Percentiles rank a stretch among this genome's conserved stretches.
Evolutionary conservation across 2,888 invertebrate species (phyloP).

Genomic region (Micropterix aruncella): DNA sequence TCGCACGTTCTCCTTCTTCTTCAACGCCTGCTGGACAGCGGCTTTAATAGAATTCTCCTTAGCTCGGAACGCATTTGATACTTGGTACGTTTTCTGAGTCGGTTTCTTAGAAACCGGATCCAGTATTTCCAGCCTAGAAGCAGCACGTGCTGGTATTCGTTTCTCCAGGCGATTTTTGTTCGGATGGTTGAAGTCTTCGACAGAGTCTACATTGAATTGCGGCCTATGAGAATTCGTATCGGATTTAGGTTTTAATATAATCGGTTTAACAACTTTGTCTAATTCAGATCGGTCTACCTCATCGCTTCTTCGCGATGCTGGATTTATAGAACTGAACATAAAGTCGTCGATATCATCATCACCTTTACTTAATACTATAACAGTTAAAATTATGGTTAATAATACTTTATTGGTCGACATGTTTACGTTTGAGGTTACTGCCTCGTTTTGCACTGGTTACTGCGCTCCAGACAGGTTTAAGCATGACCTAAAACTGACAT

Average conservation of each 20-base stretch:
- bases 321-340: neutral
- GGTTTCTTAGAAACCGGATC: constrained; percentile 21
- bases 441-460: too few relatives aligned
- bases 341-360: neutral
- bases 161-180: neutral
- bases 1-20: constrained; percentile 40
- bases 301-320: too few relatives aligned
- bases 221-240: constrained; percentile 34
- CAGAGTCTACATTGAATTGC: constrained; percentile 30
- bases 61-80: constrained; percentile 13
- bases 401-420: too few relatives aligned
- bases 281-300: too few relatives aligned
- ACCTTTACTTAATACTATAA: too few relatives aligned
- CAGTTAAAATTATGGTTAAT: too few relatives aligned
- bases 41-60: constrained; percentile 36
- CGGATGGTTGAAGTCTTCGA: constrained; percentile 15
- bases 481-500: neutral
- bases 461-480: too few relatives aligned
- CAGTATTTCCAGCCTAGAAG: constrained; percentile 11
- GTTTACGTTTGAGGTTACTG: too few relatives aligned
- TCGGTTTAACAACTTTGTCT: too few relatives aligned
- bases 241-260: constrained; percentile 17
- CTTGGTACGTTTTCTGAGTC: constrained; percentile 16
- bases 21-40: constrained; percentile 40
- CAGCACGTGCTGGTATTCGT: constrained; percentile 5